Conservation (phyloP, 2,797 vertebrate genomes). For the Lacerta viridis region DNA sequence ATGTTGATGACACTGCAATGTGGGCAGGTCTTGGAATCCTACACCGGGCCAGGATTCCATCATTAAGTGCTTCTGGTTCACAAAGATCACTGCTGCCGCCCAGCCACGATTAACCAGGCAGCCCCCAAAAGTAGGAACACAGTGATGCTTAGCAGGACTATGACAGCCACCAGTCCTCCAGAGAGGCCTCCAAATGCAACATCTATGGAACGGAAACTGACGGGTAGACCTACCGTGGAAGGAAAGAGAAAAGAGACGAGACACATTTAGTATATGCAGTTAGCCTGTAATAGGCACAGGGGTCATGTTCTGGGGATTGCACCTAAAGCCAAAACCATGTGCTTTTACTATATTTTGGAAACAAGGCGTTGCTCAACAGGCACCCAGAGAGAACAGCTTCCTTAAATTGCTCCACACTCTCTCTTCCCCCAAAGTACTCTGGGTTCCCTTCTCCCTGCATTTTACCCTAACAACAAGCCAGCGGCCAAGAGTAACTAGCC, state of each 20-base stretch:
- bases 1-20: background rate
- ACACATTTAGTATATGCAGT: background rate
- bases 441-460: no score
- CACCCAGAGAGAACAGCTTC: background rate
- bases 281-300: no score
- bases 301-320: no score
- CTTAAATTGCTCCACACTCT: background rate
- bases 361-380: background rate
- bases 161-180: background rate
- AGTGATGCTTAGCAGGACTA: background rate
- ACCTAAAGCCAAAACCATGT: no score
- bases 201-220: background rate
- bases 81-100: background rate
- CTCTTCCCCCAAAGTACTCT: no score
- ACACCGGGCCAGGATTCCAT: background rate
- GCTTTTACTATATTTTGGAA: background rate
- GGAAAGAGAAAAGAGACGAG: accelerated
- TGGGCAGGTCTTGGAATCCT: background rate
- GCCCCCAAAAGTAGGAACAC: constrained; percentile 20
- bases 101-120: background rate
- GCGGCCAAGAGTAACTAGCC: no score
- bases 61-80: background rate
- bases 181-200: background rate
- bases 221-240: constrained; percentile 2
- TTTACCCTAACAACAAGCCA: no score